A percentile compares a stretch with the other conserved stretches of the same genome.
Evolutionary conservation across 2,797 vertebrate species (phyloP).

Genomic region (Falco berigora): DNA sequence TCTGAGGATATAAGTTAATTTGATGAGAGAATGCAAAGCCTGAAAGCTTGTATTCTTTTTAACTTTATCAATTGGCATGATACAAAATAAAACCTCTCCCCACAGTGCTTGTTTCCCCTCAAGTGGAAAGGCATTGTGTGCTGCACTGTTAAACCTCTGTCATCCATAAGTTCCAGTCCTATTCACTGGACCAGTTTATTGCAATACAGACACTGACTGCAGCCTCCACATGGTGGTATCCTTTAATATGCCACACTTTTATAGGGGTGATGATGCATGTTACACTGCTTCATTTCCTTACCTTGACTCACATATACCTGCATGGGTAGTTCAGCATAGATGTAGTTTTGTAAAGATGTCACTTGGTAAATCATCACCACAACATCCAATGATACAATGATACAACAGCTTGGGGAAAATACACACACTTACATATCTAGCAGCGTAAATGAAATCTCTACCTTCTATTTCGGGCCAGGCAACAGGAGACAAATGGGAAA

Average conservation of each 20-base stretch:
- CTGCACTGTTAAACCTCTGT: background rate
- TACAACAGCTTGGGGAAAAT: conserved; percentile 34
- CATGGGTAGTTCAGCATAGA: background rate
- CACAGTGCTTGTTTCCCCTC: background rate
- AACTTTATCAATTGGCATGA: background rate
- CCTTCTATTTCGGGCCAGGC: conserved; percentile 60
- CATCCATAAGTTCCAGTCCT: background rate
- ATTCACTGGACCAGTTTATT: background rate
- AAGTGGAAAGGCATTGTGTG: background rate
- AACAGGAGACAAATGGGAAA: conserved; percentile 64
- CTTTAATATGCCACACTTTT: background rate
- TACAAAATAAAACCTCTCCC: background rate
- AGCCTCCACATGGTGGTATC: background rate
- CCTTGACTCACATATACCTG: background rate
- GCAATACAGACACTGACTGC: background rate
- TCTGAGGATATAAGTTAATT: background rate
- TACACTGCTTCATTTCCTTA: background rate
- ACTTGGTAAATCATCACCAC: background rate
- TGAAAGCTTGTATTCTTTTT: background rate
- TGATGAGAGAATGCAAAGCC: background rate
- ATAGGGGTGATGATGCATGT: background rate
- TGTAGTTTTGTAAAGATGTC: background rate
- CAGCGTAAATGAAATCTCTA: conserved; percentile 25
- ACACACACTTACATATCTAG: conserved; percentile 32
- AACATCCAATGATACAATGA: background rate